Base-by-base conservation (phyloP, 2,888 invertebrate genomes). In the Ctenicera cuprea region DNA sequence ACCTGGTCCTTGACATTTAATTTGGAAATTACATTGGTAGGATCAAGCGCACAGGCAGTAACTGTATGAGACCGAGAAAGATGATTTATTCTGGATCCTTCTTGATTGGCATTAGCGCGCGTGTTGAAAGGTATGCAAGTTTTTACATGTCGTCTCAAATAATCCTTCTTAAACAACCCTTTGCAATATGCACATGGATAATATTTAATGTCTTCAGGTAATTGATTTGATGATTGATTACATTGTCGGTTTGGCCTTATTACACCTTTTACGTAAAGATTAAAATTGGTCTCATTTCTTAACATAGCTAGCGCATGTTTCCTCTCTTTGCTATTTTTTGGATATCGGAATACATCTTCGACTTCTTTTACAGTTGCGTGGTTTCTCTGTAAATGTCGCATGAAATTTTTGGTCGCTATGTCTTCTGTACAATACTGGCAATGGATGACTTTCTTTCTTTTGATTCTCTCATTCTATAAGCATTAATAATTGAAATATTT, bases 291-390 rank as follows among this genome's bases (percentile, higher is more conserved):
- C 11, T n/a, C 37, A n/a, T 59, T 59, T 37, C 59, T 12, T 18
- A 59, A 37, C 38, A 59, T 26, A 37, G 5, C 26, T 16, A 48
- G 48, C n/a, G 48, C 48, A 48, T 20, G 20, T 18, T 20, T 16
- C 20, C 48, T 48, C 5, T 48, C 48, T 48, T 48, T 65, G 26
- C 65, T 71, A 57, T 71, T 71, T 54, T 57, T 48, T 33, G 71
- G 64, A 48, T 65, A 54, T 59, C 26, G 20, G 14, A 71, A 26
- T 45, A 71, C 30, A 41, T 54, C 30, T 57, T 59, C 43, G 12
- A 71, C 59, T 57, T 71, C 71, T 30, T 54, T 63, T 65, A 43
- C 65, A 4, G 22, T 41, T 30, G 14, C 14, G 64, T 71, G 57
- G 7, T 71, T 41, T 59, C 65, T 65, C 45, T 65, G 43, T 20